Evolutionary conservation across 1,140 invertebrate genomes (phyloP), one percentile per base, ranked within the genome.

Genomic region (Radopholus similis): DNA sequence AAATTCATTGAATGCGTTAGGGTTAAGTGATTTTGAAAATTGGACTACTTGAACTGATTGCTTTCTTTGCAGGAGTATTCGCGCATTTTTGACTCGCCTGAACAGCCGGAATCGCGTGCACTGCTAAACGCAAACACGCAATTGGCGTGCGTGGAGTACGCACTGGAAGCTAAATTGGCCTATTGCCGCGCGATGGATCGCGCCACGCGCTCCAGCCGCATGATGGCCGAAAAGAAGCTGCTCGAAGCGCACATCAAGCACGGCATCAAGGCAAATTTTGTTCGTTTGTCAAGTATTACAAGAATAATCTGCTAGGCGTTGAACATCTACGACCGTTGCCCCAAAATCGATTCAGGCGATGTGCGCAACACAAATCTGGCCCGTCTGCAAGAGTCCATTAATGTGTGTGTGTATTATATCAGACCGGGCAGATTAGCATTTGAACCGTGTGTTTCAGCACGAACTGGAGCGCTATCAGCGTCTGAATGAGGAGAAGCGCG

Each of bases 181-280:
- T 75, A 75, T 37, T 74, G 70, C 54, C 42, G 59, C 47, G 65
- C 47, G 18, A 75, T 75, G 73, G 73, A 75, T 37, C 60, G 75
- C 58, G 64, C 28, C 9, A 81, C 78, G 30, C 51, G 55, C 23
- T 68, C 64, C 3, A 53, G 69, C 32, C 30, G 76, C 37, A 82
- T 82, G 80, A 76, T 81, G 66, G 68, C 80, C n/a, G 79, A 81
- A 55, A 81, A 81, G 63, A 80, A 75, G 44, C 65, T 81, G 11
- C 67, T 72, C 5, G 81, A 81, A 53, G 71, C 66, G 21, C 79
- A 81, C 60, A 82, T 81, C 32, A 81, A 82, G 58, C 73, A 81
- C 59, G 79, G 80, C 57, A 72, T 82, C 30, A 81, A 75, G 53
- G n/a, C n/a, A n/a, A n/a, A n/a, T n/a, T n/a, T n/a, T n/a, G n/a